Percentiles rank a stretch among this genome's conserved stretches.
Conservation (phyloP, 1,140 invertebrate genomes). For the Anthonomus grandis region DNA sequence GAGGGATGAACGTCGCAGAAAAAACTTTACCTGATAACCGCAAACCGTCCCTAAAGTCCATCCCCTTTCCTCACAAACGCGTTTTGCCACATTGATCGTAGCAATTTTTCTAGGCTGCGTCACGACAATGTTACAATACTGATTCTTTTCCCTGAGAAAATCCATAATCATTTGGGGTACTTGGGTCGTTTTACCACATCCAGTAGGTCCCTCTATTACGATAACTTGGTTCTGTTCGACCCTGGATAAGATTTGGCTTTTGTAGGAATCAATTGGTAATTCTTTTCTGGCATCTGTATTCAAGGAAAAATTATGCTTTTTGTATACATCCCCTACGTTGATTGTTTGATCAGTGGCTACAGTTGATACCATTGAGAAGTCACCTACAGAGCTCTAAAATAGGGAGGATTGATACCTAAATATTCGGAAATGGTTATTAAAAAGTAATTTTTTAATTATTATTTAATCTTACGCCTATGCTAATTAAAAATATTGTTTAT, state of each 20-base stretch:
- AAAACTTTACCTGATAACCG: constrained; percentile 73
- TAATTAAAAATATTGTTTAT: no score
- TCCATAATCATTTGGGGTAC: constrained; percentile 87
- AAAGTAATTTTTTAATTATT: no score
- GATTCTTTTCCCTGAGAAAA: constrained; percentile 56
- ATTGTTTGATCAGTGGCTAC: constrained; percentile 14
- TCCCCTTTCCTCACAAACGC: constrained; percentile 77
- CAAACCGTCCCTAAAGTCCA: constrained; percentile 78
- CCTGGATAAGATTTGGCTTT: constrained; percentile 20
- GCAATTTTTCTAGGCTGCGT: constrained; percentile 89
- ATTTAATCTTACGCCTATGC: no score
- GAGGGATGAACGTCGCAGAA: no score
- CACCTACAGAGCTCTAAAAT: constrained; percentile 12
- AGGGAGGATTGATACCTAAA: constrained; percentile 1
- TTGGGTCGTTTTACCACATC: constrained; percentile 74
- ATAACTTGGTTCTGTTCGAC: constrained; percentile 49
- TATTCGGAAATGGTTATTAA: neutral
- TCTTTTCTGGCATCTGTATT: constrained; percentile 27
- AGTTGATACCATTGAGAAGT: constrained; percentile 18
- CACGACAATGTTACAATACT: constrained; percentile 73
- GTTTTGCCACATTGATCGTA: constrained; percentile 80
- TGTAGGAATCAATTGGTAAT: constrained; percentile 34
- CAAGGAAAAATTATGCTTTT: constrained; percentile 31
- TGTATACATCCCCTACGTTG: constrained; percentile 20
- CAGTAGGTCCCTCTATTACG: constrained; percentile 87